A percentile compares a stretch with the other conserved stretches of the same genome.
Evolutionary conservation across 2,797 vertebrate genomes (phyloP).

Genomic region (Sebastes flavidus): DNA sequence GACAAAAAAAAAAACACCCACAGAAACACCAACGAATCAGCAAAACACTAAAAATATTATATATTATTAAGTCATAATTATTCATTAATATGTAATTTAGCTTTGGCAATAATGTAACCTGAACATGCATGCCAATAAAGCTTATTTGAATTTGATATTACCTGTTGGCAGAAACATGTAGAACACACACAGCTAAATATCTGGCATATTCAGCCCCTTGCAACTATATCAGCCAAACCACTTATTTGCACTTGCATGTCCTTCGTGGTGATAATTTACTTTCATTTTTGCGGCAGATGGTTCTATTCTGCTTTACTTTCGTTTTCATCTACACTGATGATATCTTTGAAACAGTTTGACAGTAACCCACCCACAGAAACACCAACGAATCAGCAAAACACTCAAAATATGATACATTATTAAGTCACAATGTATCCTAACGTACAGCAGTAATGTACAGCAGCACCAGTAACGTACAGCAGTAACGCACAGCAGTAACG

Average conservation of each 20-base stretch:
- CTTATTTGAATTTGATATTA: background rate
- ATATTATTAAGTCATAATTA: too few species aligned
- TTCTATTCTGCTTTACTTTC: constrained; percentile 23
- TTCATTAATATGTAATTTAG: too few species aligned
- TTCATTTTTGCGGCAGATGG: background rate
- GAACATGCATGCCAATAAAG: too few species aligned
- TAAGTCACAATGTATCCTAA: too few species aligned
- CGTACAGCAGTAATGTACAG: too few species aligned
- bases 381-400: background rate
- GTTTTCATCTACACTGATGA: constrained; percentile 16
- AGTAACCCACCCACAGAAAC: background rate
- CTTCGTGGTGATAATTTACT: background rate
- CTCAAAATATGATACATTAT: too few species aligned
- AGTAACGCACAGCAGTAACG: too few species aligned
- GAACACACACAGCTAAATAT: background rate
- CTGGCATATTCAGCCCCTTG: background rate
- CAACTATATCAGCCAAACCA: background rate
- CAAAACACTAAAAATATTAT: background rate
- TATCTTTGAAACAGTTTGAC: constrained; percentile 31
- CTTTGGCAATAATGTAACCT: too few species aligned
- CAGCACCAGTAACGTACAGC: too few species aligned
- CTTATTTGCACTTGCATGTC: background rate
- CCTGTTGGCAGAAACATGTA: background rate
- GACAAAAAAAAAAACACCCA: background rate
- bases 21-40: background rate